Base-by-base conservation (phyloP, 2,888 invertebrate species). In the Chaetoderma sp. region DNA sequence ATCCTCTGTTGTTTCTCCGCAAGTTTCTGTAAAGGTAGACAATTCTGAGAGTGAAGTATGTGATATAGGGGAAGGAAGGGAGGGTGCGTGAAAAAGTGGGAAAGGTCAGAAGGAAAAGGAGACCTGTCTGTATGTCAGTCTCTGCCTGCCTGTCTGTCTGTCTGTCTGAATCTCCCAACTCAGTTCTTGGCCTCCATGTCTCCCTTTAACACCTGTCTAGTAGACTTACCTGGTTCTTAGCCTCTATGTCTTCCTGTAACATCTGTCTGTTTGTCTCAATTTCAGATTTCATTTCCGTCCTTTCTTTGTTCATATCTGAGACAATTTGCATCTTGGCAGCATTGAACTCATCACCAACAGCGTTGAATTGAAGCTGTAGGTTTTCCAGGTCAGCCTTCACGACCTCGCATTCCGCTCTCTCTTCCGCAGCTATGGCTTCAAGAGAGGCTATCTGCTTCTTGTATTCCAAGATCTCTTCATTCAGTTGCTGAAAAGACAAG, bases 341-440 rank as follows among this genome's bases (percentile, higher is more conserved):
- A n/a, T n/a, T n/a, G 39, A 16, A 57, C 42, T 21, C 77, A 21
- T 77, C 74, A 32, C 70, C 71, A 18, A 76, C 28, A 5, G 63
- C 64, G 4, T 67, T 71, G 30, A 81, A 63, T 67, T 83, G 81
- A 63, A 71, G 74, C 25, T 72, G 72, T n/a, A 81, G 67, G 0
- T 74, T 74, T 56, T 83, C 83, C 45, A 83, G 70, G 65, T 83
- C 81, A 25, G 78, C 78, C 16, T 74, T 65, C 0, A 82, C 81
- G 62, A 72, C 70, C 18, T 76, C 76, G 61, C n/a, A n/a, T n/a
- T 79, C 77, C 16, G 74, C 64, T 49, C 70, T 72, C 71, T 83
- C 82, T 63, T 80, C 74, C 57, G 73, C 68, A 36, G 81, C 67
- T 13, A 73, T 75, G 5, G 74, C 67, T 54, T 82, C 80, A 32